Evolutionary conservation across 2,888 invertebrate species (phyloP).

Genomic region (Pammene aurita): DNA sequence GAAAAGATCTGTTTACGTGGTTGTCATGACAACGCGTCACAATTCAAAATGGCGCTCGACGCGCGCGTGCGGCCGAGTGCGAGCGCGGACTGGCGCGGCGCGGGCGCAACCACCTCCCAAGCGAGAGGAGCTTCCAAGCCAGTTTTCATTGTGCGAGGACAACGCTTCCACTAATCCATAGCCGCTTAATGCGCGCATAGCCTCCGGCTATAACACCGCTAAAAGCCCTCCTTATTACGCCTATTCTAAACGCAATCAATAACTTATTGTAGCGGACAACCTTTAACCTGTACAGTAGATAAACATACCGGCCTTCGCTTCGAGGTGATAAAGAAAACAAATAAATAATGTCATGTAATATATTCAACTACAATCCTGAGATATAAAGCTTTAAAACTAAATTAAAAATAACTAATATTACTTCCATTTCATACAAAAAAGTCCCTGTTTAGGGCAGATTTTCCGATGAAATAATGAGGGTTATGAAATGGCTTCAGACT

Average conservation of each 20-base stretch:
- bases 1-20: slow-evolving; percentile 68
- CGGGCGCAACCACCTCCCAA: slow-evolving; percentile 66
- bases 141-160: slow-evolving; percentile 78
- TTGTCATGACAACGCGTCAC: slow-evolving; percentile 75
- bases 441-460: slow-evolving; percentile 69
- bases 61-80: slow-evolving; percentile 74
- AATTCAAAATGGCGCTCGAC: slow-evolving; percentile 73
- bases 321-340: slow-evolving; percentile 40
- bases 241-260: slow-evolving; percentile 30
- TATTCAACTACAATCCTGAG: slow-evolving; percentile 42
- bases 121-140: slow-evolving; percentile 77
- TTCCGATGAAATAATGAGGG: slow-evolving; percentile 48
- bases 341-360: slow-evolving; percentile 32
- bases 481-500: slow-evolving; percentile 59
- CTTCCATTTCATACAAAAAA: slow-evolving; percentile 81
- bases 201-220: slow-evolving; percentile 44
- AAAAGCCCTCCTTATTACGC: slow-evolving; percentile 26
- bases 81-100: slow-evolving; percentile 73
- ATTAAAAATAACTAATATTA: slow-evolving; percentile 49
- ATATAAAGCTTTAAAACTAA: slow-evolving; percentile 48
- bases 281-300: slow-evolving; percentile 29
- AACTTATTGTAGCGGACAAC: slow-evolving; percentile 30
- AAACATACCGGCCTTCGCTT: slow-evolving; percentile 26
- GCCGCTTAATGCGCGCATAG: slow-evolving; percentile 55
- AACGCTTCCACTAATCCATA: slow-evolving; percentile 60